These are phyloP conservation scores for Eupristina koningsbergeri DNA, from an alignment of 1,140 invertebrate genomes.

Conservation along the genomic window DNA sequence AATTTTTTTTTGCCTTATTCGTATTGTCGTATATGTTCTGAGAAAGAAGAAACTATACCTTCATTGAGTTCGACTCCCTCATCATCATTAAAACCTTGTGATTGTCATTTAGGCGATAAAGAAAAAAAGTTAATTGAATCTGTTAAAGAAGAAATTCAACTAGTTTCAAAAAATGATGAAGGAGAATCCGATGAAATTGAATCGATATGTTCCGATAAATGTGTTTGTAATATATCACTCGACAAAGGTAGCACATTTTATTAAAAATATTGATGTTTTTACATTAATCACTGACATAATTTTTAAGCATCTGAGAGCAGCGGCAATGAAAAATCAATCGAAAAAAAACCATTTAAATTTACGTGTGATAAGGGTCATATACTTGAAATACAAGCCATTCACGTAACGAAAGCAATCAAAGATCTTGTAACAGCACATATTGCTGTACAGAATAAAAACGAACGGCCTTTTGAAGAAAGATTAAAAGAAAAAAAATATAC, in stretches of 20 bases:
- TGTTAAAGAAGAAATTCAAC: conserved; percentile 47
- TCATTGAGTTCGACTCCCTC: conserved; percentile 1
- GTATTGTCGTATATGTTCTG: conserved; percentile 74
- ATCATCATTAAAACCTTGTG: conserved; percentile 38
- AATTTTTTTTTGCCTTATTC: conserved; percentile 77
- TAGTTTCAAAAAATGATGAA: background rate
- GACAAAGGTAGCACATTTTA: conserved; percentile 26
- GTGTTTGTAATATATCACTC: too few relatives aligned
- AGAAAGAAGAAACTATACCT: conserved; percentile 51
- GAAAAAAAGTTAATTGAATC: conserved; percentile 48
- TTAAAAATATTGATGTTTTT: background rate
- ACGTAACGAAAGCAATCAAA: conserved; percentile 73
- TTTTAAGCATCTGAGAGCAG: background rate
- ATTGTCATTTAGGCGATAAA: conserved; percentile 34
- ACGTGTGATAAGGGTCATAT: conserved; percentile 70
- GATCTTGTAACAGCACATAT: conserved; percentile 72
- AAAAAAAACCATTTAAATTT: conserved; percentile 29
- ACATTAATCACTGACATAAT: background rate
- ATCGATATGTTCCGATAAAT: too few relatives aligned
- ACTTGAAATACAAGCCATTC: conserved; percentile 74
- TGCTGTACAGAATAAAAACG: conserved; percentile 61
- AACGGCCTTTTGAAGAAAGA: conserved; percentile 52
- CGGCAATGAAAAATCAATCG: background rate
- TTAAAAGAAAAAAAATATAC: conserved; percentile 58
- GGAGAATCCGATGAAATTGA: too few relatives aligned